Base-by-base conservation (phyloP, 2,888 invertebrate genomes). In the Lysandra bellargus region DNA sequence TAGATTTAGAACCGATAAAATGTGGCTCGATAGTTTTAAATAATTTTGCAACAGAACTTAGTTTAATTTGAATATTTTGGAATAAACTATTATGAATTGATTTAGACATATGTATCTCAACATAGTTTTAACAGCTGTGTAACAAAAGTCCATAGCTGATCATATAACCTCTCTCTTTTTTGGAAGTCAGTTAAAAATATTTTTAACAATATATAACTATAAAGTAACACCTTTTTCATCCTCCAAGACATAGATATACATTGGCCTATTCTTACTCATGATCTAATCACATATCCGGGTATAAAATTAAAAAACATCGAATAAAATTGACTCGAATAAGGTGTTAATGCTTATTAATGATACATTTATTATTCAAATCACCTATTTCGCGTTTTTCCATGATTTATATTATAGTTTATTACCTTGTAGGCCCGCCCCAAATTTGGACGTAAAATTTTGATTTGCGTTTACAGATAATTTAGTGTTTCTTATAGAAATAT, bases 211-310 rank as follows among this genome's bases (percentile, higher is more conserved):
- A 30, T 30, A 64, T 23, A n/a, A 30, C 9, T 64, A 61, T 2
- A 61, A 64, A 12, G 30, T 64, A 30, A 64, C 30, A 33, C 9
- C 4, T 17, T 69, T 69, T 69, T 69, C 1, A 33, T 14, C 14
- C 9, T 17, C 12, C 57, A 57, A 57, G 23, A 64, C 0, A 64
- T 23, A 12, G 30, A 69, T 14, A 9, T 12, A 12, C 23, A 30
- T 69, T 33, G 69, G 69, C 69, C 33, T 69, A 69, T 69, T 69
- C 12, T 33, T 69, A 69, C 14, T 17, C 17, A 69, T 69, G 69
- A 69, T 4, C 69, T 69, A 69, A 69, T 69, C 33, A 69, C 33
- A 69, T 69, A 69, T 69, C 69, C 69, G 69, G 69, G 33, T 69
- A 33, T 69, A 69, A 23, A 30, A 30, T 69, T 69, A 69, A 69